Evolutionary conservation across 2,888 invertebrate genomes (phyloP), one percentile per base, ranked within the genome.

Genomic region (Polymixis lichenea): DNA sequence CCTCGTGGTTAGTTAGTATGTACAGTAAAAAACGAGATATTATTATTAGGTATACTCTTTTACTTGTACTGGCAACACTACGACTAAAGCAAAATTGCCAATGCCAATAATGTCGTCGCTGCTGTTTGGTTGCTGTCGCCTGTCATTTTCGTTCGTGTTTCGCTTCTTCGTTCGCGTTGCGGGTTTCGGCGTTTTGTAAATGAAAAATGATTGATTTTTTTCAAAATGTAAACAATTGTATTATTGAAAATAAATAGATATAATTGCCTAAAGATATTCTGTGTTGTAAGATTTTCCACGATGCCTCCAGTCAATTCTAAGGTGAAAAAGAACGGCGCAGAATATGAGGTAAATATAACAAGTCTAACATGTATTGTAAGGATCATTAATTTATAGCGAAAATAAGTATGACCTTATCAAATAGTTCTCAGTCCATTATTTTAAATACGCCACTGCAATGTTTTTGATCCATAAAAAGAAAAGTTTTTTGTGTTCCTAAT

Each of bases 241-340:
- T 71, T 79, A 74, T 75, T 75, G 38, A 64, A 71, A 74, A 60
- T 80, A 76, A 77, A 72, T 83, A 79, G 25, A 66, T 77, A 85
- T 86, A 72, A 86, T 76, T 83, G 28, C n/a, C 72, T 28, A 60
- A 65, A 72, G 58, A 62, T 66, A 76, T 75, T 73, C 74, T 81
- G 71, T 78, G 58, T 55, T 43, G 53, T 60, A 77, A 73, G 64
- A 61, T 80, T 64, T 78, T 74, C 62, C 84, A 93, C 86, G 75
- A 96, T 96, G 96, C 96, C 96, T 87, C 96, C 96, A 84, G 93
- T 96, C 73, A 96, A 96, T 91, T 95, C 96, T 75, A 96, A 96
- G 89, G 89, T 92, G 81, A 96, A 95, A 91, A 96, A 96, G 92
- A 92, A 93, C 92, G 94, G 95, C 89, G 93, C 95, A 89, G 96